phyloP scores from a whole-genome alignment of 2,113 vertebrate genomes.

The Pipa parva region DNA sequence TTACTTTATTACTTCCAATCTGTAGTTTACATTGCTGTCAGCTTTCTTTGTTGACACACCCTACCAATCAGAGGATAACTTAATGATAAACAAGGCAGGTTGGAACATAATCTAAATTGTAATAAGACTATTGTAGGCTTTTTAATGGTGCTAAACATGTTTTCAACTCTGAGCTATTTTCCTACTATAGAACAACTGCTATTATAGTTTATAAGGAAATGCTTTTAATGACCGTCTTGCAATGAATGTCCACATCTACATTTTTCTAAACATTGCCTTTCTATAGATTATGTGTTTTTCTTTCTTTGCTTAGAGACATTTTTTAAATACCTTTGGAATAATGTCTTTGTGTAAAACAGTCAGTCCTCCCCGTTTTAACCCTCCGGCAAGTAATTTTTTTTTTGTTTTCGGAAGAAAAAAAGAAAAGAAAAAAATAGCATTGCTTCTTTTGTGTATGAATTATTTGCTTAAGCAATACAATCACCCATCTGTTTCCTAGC shows the following conservation, averaged over 20 bases:
- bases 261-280: conserved; percentile 24
- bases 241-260: conserved; percentile 2
- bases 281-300: conserved; percentile 21
- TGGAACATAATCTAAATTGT: too few relatives aligned
- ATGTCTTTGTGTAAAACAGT: conserved; percentile 23
- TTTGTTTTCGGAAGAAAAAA: too few relatives aligned
- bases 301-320: conserved; percentile 27
- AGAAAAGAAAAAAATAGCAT: conserved; percentile 12
- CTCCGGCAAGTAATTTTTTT: conserved; percentile 21
- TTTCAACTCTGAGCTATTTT: conserved; percentile 16
- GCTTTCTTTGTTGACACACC: too few relatives aligned
- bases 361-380: conserved; percentile 21
- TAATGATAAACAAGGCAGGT: too few relatives aligned
- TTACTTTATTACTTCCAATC: too few relatives aligned
- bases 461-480: conserved; percentile 17
- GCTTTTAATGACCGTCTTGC: conserved; percentile 16
- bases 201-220: conserved; percentile 19
- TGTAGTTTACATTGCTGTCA: too few relatives aligned
- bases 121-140: too few relatives aligned
- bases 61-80: too few relatives aligned
- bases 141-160: too few relatives aligned
- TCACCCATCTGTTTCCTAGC: conserved; percentile 34
- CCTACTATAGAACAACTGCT: background rate
- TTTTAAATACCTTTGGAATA: conserved; percentile 30
- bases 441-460: conserved; percentile 14